Evolutionary conservation across 1,140 invertebrate species (phyloP), one percentile per base, ranked within the genome.

Genomic region (Drosophila quadrilineata): DNA sequence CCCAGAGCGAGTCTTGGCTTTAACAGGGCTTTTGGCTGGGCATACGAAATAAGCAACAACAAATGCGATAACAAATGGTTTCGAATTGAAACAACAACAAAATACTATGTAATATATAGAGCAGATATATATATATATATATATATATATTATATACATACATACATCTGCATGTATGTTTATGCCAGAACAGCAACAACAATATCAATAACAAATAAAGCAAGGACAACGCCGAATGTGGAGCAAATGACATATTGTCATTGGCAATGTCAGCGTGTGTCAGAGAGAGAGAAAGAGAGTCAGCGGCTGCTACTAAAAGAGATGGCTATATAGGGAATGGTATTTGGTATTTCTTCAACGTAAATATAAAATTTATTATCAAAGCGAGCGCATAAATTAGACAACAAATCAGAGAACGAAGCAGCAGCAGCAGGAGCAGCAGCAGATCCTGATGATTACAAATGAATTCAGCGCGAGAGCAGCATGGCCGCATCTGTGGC

Each of bases 331-430:
- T n/a, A n/a, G n/a, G n/a, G n/a, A n/a, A n/a, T 4, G 38, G 29
- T 49, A 35, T 53, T 80, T 70, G 57, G 53, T 77, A 70, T 84
- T 84, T 77, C 60, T 60, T 65, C 46, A 85, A 86, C 80, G 75
- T 80, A 75, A 79, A 85, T 85, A 79, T 75, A 85, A 86, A 85
- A 85, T 85, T 85, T 85, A 85, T 85, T 85, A 85, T 85, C 79
- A 59, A 66, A 57, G 57, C 67, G 49, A 75, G 41, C 63, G 68
- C 71, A 85, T 85, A 85, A 85, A 85, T 85, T 85, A 85, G 63
- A 53, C 58, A 67, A 70, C 52, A 70, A 77, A 73, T 82, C 77
- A 82, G n/a, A n/a, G n/a, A n/a, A n/a, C n/a, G n/a, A n/a, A n/a
- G 75, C 59, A 64, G 46, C 69, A 70, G 70, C 57, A 53, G 50